phyloP scores from a whole-genome alignment of 2,113 vertebrate genomes.

The Peromyscus leucopus region DNA sequence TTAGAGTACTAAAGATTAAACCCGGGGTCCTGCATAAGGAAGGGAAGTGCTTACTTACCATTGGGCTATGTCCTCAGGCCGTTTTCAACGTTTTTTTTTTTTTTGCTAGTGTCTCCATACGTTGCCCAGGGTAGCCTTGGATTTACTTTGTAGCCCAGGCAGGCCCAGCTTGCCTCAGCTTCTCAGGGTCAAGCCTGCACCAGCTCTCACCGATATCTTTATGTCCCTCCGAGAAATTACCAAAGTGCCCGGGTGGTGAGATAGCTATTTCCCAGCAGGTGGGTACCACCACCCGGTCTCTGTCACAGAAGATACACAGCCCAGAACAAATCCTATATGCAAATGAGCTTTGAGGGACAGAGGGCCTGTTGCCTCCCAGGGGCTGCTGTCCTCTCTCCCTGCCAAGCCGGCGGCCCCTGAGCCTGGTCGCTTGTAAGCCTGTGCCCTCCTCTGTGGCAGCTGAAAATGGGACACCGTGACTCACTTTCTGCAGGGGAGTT shows the following conservation, averaged over 20 bases:
- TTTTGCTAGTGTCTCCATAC: not conserved
- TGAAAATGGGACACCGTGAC: conserved; percentile 47
- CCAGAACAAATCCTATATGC: not conserved
- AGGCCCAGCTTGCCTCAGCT: not conserved
- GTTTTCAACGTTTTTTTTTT: not conserved
- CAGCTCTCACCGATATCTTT: not conserved
- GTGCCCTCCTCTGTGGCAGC: not conserved
- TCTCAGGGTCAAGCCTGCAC: too few relatives aligned
- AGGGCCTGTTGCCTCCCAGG: not conserved
- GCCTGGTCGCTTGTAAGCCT: not conserved
- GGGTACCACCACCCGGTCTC: not conserved
- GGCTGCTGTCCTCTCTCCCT: not conserved
- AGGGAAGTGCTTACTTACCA: too few relatives aligned
- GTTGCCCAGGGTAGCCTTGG: not conserved
- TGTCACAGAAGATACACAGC: not conserved
- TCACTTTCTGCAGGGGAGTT: not conserved
- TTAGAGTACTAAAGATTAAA: not conserved
- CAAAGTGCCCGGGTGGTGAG: not conserved
- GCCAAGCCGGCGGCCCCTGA: not conserved
- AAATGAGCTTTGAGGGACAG: not conserved
- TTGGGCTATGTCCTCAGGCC: not conserved
- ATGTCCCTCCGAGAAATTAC: conserved; percentile 7
- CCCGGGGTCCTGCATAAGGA: not conserved
- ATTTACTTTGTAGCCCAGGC: not conserved
- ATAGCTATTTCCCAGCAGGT: not conserved